Conservation (phyloP, 2,113 vertebrate species). For the Melanostigma gelatinosum region DNA sequence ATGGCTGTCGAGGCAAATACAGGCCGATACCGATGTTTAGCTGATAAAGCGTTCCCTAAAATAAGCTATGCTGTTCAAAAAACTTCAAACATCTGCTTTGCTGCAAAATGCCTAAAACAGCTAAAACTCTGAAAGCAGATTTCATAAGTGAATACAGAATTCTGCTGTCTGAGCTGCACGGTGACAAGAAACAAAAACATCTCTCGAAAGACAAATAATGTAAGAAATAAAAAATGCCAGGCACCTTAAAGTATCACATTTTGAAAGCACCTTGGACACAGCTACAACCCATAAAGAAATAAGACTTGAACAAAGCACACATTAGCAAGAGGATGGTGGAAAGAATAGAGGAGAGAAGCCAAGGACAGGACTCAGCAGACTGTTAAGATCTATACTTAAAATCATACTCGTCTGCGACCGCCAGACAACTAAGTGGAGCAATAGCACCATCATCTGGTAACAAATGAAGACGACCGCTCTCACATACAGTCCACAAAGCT, state of each 20-base stretch:
- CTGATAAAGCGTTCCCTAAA: not conserved
- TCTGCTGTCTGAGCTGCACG: not conserved
- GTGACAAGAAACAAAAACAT: not conserved
- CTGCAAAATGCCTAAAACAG: not conserved
- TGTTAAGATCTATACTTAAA: not conserved
- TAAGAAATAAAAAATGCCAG: not conserved
- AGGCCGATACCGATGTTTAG: not conserved
- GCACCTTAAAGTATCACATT: not conserved
- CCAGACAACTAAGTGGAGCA: not conserved
- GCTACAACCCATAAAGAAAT: not conserved
- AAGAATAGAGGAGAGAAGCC: not conserved
- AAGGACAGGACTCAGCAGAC: not conserved
- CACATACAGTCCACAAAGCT: not conserved
- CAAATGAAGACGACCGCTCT: not conserved
- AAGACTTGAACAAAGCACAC: not conserved
- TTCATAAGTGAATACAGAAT: not conserved
- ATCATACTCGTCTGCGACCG: not conserved
- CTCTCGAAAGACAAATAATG: not conserved
- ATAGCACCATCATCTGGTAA: constrained; percentile 14
- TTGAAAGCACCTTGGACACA: not conserved
- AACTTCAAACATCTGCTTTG: not conserved
- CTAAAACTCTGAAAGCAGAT: not conserved
- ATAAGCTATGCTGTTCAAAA: not conserved
- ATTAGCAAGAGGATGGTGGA: not conserved
- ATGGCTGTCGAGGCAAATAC: not conserved